phyloP scores from a whole-genome alignment of 2,888 invertebrate species.

The Meganola albula region DNA sequence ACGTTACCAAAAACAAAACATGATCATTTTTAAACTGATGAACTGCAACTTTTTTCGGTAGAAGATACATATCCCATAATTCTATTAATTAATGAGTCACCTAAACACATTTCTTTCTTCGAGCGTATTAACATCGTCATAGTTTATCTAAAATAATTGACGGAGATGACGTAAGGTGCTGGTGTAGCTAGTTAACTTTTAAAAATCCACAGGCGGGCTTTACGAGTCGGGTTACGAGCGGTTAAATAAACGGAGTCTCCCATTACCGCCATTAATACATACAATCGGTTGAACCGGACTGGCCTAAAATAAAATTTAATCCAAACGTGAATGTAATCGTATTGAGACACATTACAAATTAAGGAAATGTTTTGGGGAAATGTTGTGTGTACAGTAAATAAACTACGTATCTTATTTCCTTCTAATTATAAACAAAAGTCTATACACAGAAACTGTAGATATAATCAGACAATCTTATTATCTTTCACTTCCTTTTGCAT shows the following conservation, averaged over 20 bases:
- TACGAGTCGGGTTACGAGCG: slow-evolving; percentile 65
- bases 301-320: slow-evolving; percentile 66
- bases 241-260: slow-evolving; percentile 69
- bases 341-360: slow-evolving; percentile 28
- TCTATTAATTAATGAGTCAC: no score
- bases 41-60: no score
- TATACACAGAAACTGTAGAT: no score
- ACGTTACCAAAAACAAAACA: no score
- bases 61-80: no score
- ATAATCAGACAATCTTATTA: no score
- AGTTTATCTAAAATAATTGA: slow-evolving; percentile 37
- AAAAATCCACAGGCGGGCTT: slow-evolving; percentile 63
- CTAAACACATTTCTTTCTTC: no score
- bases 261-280: slow-evolving; percentile 53
- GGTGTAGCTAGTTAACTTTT: slow-evolving; percentile 46
- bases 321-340: slow-evolving; percentile 37
- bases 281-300: slow-evolving; percentile 49
- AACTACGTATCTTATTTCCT: slow-evolving; percentile 3
- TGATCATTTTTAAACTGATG: no score
- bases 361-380: slow-evolving; percentile 29
- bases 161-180: slow-evolving; percentile 39
- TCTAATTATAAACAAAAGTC: no score
- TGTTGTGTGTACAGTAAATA: slow-evolving; percentile 11
- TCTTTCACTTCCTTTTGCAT: no score
- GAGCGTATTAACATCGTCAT: slow-evolving; percentile 13